A percentile compares a stretch with the other conserved stretches of the same genome.
Evolutionary conservation across 2,797 vertebrate species (phyloP).

Genomic region (Hapalemur alaotrensis): DNA sequence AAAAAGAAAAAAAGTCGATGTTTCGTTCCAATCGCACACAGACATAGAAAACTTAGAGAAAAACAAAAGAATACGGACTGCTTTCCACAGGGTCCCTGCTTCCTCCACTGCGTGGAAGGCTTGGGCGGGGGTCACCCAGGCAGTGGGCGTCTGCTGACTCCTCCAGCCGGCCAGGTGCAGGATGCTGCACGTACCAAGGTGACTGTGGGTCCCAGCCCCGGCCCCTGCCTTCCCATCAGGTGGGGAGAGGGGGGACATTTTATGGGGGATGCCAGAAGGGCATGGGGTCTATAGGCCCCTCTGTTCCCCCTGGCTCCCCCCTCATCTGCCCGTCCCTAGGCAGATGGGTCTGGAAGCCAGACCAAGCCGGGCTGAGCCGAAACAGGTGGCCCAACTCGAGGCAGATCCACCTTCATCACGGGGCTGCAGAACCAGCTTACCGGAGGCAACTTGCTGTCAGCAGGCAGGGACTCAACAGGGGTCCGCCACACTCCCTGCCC

Average conservation of each 20-base stretch:
- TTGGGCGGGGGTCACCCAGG: neutral
- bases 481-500: neutral
- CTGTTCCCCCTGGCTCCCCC: neutral
- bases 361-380: neutral
- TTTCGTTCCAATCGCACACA: conserved; percentile 41
- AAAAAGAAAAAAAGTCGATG: conserved; percentile 51
- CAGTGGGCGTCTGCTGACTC: neutral
- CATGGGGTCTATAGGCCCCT: neutral
- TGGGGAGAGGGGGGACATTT: rapidly evolving
- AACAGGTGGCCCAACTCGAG: neutral
- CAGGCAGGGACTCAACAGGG: neutral
- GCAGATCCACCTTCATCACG: neutral
- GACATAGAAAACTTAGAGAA: conserved; percentile 45
- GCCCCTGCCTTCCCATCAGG: neutral
- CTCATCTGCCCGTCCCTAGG: neutral
- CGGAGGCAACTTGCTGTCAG: neutral
- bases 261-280: rapidly evolving
- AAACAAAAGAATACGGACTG: conserved; percentile 20
- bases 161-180: neutral
- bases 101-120: neutral
- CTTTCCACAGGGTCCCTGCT: neutral
- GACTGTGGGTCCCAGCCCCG: neutral
- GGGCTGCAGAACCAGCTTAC: neutral
- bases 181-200: neutral
- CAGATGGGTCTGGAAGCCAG: neutral